Evolutionary conservation across 2,797 vertebrate genomes (phyloP).

Genomic region (Thunnus albacares): DNA sequence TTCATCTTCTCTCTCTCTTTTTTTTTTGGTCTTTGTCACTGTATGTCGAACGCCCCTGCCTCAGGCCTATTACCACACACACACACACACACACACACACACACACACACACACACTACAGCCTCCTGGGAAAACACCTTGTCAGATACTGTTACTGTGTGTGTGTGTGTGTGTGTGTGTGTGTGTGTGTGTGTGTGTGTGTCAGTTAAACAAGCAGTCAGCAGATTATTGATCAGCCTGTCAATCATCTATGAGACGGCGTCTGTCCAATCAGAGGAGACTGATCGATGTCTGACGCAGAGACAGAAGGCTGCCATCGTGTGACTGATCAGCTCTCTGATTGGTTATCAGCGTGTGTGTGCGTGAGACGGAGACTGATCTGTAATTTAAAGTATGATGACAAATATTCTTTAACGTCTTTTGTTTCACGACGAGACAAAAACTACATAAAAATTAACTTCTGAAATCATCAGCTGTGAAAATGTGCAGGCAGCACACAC

Average conservation of each 20-base stretch:
- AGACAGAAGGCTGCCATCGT: neutral
- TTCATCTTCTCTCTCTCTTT: neutral
- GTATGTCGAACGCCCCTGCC: neutral
- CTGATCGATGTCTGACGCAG: neutral
- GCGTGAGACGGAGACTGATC: neutral
- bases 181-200: neutral
- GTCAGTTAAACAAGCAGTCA: no score
- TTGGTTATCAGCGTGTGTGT: neutral
- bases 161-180: no score
- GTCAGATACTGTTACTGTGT: no score
- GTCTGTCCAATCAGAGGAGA: neutral
- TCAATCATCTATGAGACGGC: neutral
- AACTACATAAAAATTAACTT: no score
- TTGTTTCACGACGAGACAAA: no score
- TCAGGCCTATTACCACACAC: neutral
- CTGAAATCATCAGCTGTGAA: no score
- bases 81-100: neutral
- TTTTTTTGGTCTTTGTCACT: neutral
- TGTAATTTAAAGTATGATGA: neutral
- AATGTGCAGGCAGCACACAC: no score
- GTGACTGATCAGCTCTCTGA: conserved; percentile 9
- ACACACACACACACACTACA: no score
- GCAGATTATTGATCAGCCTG: conserved; percentile 1
- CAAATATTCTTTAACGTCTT: no score
- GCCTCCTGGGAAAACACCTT: no score